Conservation (phyloP, 2,113 vertebrate genomes). For the Actenoides lindsayi region DNA sequence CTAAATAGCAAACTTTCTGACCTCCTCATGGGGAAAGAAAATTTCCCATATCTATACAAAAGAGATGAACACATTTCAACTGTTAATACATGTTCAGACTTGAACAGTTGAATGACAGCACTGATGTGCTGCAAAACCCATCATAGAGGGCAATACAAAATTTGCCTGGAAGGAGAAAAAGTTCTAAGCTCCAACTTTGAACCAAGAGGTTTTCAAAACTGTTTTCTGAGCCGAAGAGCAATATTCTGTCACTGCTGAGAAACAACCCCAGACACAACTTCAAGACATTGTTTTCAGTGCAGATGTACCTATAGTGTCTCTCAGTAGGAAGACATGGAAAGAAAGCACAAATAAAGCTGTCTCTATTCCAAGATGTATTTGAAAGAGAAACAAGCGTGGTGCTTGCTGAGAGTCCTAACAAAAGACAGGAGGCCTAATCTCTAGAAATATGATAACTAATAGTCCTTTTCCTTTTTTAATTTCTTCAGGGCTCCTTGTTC, state of each 20-base stretch:
- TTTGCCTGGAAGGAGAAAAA: not conserved
- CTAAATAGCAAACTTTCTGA: not conserved
- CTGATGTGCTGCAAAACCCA: not conserved
- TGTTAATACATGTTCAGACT: not conserved
- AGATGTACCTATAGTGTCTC: not conserved
- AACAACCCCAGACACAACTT: not conserved
- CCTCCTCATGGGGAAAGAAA: not conserved
- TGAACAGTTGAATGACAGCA: not conserved
- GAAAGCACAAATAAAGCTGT: not conserved
- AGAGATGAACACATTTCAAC: not conserved
- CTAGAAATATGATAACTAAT: not conserved
- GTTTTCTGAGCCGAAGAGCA: not conserved
- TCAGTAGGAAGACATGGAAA: not conserved
- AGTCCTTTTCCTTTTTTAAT: not conserved
- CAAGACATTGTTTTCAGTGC: not conserved
- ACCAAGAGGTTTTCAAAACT: not conserved
- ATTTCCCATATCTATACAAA: not conserved
- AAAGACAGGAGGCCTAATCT: not conserved
- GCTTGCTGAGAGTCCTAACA: not conserved
- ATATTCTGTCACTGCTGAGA: not conserved
- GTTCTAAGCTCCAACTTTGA: not conserved
- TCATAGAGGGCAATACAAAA: not conserved
- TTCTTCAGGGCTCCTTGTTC: conserved; percentile 7
- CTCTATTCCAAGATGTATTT: not conserved
- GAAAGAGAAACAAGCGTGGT: not conserved